Base-by-base conservation (phyloP, 1,140 invertebrate genomes). In the Conopomorpha cramerella region DNA sequence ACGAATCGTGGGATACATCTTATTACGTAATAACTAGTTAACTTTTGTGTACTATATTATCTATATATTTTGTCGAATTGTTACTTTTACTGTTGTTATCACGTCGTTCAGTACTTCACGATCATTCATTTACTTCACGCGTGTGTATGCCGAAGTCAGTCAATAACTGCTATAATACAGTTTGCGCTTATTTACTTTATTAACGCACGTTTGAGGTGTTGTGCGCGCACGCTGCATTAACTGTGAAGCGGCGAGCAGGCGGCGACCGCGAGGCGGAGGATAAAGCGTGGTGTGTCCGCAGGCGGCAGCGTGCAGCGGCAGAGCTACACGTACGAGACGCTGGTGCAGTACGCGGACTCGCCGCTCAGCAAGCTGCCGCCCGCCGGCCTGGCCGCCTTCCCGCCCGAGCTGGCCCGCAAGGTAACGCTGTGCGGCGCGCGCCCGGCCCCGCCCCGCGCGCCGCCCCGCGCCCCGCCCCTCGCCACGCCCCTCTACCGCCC, bases 331-430 rank as follows among this genome's bases (percentile, higher is more conserved):
- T 65, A 64, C 55, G 76, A 77, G 64, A 72, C 66, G 55, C 58
- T 78, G 50, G 53, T 78, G 62, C 68, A 74, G 57, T 74, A 66
- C 59, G 62, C 74, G 30, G 61, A 70, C 55, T 77, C 74, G 45
- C 72, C 74, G 55, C 72, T 77, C 16, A 76, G 72, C 62, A 77
- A 76, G 59, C 53, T 65, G 64, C 60, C 62, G 49, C 72, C 74
- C 25, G 53, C 54, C 39, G 63, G 64, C 15, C 55, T 71, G 41
- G 65, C 55, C 38, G 52, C 51, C 33, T 65, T 78, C 52, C 74
- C 74, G 47, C 44, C 60, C 34, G 70, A 77, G 49, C 61, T 78
- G 38, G 59, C 62, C 45, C 71, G 72, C 60, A 78, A 78, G 74
- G 74, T 78, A 77, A 76, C 55, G 38, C 49, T 44, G 30, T 28